A percentile compares a stretch with the other conserved stretches of the same genome.
Conservation (phyloP, 1,140 invertebrate genomes). For the Drosophila suzukii region DNA sequence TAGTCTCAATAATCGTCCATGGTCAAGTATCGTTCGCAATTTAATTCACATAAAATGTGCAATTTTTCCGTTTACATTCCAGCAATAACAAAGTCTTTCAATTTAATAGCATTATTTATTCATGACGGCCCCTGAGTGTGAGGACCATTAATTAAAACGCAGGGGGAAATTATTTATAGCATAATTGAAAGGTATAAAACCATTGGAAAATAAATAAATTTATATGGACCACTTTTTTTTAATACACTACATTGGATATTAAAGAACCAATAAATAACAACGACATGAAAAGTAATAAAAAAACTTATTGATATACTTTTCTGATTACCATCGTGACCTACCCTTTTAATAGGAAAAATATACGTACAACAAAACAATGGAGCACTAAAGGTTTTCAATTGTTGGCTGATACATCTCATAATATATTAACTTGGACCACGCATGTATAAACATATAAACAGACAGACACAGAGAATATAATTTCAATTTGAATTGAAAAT, state of each 20-base stretch:
- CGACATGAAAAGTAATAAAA: background rate
- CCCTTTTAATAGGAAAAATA: background rate
- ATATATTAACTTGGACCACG: slow-evolving; percentile 15
- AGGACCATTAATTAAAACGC: slow-evolving; percentile 60
- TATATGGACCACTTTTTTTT: background rate
- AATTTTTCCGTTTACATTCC: background rate
- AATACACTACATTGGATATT: background rate
- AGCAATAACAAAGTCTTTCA: slow-evolving; percentile 13
- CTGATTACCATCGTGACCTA: background rate
- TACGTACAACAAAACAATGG: slow-evolving; percentile 19
- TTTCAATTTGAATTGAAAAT: slow-evolving; percentile 48
- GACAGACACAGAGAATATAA: slow-evolving; percentile 16
- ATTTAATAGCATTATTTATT: slow-evolving; percentile 63
- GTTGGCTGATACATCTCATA: slow-evolving; percentile 31
- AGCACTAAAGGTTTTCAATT: slow-evolving; percentile 29
- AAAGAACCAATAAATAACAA: background rate
- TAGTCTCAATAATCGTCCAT: slow-evolving; percentile 1
- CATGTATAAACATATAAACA: slow-evolving; percentile 3
- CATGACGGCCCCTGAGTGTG: slow-evolving; percentile 6
- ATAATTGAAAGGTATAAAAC: slow-evolving; percentile 50
- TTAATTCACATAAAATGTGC: slow-evolving; percentile 30
- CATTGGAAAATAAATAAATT: background rate
- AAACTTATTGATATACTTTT: background rate
- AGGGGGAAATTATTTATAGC: slow-evolving; percentile 56
- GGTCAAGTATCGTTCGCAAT: slow-evolving; percentile 9